Evolutionary conservation across 1,140 invertebrate genomes (phyloP).

Genomic region (Lerema accius): DNA sequence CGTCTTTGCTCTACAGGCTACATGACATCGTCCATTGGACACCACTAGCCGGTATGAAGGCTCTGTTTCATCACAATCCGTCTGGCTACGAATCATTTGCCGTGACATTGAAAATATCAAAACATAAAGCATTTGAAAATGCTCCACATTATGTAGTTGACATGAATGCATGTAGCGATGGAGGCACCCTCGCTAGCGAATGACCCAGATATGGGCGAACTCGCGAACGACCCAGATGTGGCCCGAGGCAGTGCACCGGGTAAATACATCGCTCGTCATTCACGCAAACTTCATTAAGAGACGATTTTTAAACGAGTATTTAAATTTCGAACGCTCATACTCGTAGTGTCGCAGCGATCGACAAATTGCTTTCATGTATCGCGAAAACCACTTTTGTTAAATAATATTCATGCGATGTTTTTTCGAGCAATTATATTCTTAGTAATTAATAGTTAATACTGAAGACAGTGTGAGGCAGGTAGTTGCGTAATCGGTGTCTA

Average conservation of each 20-base stretch:
- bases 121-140: not conserved
- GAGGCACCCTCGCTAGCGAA: conserved; percentile 2
- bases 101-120: conserved; percentile 2
- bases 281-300: conserved; percentile 21
- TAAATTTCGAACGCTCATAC: conserved; percentile 1
- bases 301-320: conserved; percentile 3
- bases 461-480: too few species aligned
- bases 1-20: too few species aligned
- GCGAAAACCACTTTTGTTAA: not conserved
- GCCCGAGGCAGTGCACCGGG: not conserved
- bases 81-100: not conserved
- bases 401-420: not conserved
- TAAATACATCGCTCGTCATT: conserved; percentile 13
- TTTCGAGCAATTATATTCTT: not conserved
- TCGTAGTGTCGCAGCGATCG: not conserved
- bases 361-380: conserved; percentile 2
- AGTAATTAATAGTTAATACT: too few species aligned
- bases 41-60: too few species aligned
- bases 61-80: too few species aligned
- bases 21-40: too few species aligned
- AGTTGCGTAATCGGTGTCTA: too few species aligned
- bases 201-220: conserved; percentile 9
- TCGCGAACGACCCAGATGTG: conserved; percentile 3
- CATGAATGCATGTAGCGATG: conserved; percentile 1
- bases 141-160: conserved; percentile 1